Percentiles rank a stretch among this genome's conserved stretches.
Evolutionary conservation across 2,888 invertebrate genomes (phyloP).

Genomic region (Drosophila putrida): DNA sequence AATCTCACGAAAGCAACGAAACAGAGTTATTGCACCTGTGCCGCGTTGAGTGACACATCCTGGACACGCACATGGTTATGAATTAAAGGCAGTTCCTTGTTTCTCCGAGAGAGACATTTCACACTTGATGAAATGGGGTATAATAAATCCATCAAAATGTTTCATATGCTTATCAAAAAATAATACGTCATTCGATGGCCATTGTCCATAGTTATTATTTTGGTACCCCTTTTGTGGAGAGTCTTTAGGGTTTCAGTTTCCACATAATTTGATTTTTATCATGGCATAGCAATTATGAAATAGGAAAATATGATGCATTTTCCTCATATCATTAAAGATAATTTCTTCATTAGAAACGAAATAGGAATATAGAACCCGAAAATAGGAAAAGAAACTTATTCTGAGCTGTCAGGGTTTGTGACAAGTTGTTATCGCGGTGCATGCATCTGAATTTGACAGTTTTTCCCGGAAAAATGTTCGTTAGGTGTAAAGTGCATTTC

Average conservation of each 20-base stretch:
- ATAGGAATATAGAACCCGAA: conserved; percentile 20
- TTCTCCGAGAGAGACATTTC: conserved; percentile 26
- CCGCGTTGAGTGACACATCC: conserved; percentile 61
- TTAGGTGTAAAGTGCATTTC: conserved; percentile 49
- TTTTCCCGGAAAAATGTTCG: conserved; percentile 52
- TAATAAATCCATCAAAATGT: conserved; percentile 77
- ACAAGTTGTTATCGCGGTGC: conserved; percentile 71
- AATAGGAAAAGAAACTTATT: conserved; percentile 37
- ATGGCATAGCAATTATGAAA: conserved; percentile 67
- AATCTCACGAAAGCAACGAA: background rate
- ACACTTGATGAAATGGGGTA: conserved; percentile 41
- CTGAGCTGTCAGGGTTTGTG: conserved; percentile 68
- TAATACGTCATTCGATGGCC: conserved; percentile 66
- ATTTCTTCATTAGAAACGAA: conserved; percentile 77
- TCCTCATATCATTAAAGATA: conserved; percentile 76
- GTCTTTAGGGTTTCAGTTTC: conserved; percentile 69
- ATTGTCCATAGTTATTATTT: conserved; percentile 50
- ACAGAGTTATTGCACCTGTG: conserved; percentile 43
- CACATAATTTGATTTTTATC: conserved; percentile 77
- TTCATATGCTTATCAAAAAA: conserved; percentile 74
- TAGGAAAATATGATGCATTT: conserved; percentile 51
- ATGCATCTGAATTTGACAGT: conserved; percentile 58
- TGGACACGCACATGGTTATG: conserved; percentile 28
- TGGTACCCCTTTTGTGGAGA: conserved; percentile 52
- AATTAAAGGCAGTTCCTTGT: conserved; percentile 21